Evolutionary conservation across 2,113 vertebrate genomes (phyloP), one percentile per base, ranked within the genome.

Genomic region (Myotis davidii): DNA sequence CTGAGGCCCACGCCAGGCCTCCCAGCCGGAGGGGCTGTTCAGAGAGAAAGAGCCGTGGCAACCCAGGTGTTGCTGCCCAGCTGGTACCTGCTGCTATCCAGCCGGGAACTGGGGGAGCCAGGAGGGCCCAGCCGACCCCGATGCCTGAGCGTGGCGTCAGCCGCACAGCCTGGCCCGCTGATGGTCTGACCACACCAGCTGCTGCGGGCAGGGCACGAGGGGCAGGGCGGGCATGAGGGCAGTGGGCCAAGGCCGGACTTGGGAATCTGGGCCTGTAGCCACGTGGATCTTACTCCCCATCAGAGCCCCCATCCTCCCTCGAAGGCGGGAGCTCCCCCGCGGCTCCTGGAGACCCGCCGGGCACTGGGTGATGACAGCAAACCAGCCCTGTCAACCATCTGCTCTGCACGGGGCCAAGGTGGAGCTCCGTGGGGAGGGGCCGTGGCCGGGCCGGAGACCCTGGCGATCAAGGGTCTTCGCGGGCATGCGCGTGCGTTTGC

Each of bases 31-130:
- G 70, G 20, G 61, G 13, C 95, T 85, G 84, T 84, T 82, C 89
- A 84, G 87, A 77, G 45, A 39, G 73, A 93, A 86, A 50, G 54
- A 97, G 67, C n/a, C 50, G 76, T 29, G 50, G 34, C 39, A 90
- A 73, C 74, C 72, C 86, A 83, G 87, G 82, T 97, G 94, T 86
- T 91, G n/a, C 81, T 88, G 42, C 48, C 72, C 18, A 20, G 17
- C 25, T 39, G 87, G 56, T 50, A 69, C 37, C 65, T 84, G 37
- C 54, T 89, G 48, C 89, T 12, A 70, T 37, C 42, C 34, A 64
- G 23, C 29, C 23, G 10, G 59, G 64, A 85, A 59, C 10, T 48
- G 42, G 34, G 27, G 11, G 83, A 69, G 4, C 54, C 74, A 56
- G 45, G 39, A 29, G 45, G 61, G 16, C 82, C 94, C 54, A 82